Percentiles rank a stretch among this genome's conserved stretches.
Evolutionary conservation across 2,888 invertebrate genomes (phyloP).

Genomic region (Mesorhabditis spiculigera): DNA sequence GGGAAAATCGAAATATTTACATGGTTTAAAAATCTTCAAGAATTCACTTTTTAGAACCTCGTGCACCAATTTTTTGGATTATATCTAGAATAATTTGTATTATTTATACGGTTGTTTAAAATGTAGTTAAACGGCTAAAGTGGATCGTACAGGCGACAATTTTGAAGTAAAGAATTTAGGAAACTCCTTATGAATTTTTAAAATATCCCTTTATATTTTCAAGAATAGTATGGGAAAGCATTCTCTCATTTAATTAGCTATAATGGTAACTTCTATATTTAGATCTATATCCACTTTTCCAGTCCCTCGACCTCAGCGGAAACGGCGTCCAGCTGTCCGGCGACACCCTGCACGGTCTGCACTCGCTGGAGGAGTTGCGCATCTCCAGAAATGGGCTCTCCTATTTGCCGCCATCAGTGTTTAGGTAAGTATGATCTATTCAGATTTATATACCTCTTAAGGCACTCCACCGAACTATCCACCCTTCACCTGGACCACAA

Average conservation of each 20-base stretch:
- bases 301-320: conserved; percentile 27
- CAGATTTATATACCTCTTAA: not conserved
- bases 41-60: too few species aligned
- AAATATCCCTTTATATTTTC: too few species aligned
- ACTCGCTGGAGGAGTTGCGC: conserved; percentile 19
- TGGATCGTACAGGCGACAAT: too few species aligned
- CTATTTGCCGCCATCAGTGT: conserved; percentile 33
- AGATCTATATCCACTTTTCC: conserved; percentile 11
- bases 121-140: too few species aligned
- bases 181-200: too few species aligned
- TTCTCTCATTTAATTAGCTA: conserved; percentile 1
- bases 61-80: too few species aligned
- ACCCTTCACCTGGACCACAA: conserved; percentile 27
- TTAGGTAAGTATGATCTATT: conserved; percentile 19
- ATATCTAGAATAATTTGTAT: too few species aligned
- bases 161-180: too few species aligned
- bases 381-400: conserved; percentile 26
- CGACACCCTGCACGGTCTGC: conserved; percentile 27
- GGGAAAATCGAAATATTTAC: too few species aligned
- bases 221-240: too few species aligned
- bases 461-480: not conserved
- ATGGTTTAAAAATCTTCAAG: too few species aligned
- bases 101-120: too few species aligned
- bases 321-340: conserved; percentile 33
- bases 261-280: not conserved